A percentile compares a stretch with the other conserved stretches of the same genome.
These are phyloP conservation scores for Rhinogobio ventralis DNA, from an alignment of 2,797 vertebrate genomes.

Conservation along the genomic window DNA sequence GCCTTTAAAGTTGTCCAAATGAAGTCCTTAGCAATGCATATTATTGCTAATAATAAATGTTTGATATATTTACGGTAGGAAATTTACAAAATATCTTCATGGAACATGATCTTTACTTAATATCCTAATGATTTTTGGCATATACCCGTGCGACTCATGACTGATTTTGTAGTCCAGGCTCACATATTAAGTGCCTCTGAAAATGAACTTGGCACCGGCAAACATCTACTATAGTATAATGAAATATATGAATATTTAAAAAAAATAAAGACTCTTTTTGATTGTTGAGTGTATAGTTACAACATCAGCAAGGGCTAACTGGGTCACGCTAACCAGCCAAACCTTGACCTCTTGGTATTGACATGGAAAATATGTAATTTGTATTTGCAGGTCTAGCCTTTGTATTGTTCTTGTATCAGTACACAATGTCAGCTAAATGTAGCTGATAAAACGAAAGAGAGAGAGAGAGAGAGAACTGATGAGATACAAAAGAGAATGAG, in stretches of 20 bases:
- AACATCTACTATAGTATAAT: not conserved
- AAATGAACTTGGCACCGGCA: not conserved
- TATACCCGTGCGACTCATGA: too few relatives aligned
- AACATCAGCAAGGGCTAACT: not conserved
- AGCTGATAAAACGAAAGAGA: not conserved
- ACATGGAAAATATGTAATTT: not conserved
- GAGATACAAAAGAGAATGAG: conserved; percentile 15
- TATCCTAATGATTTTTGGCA: too few relatives aligned
- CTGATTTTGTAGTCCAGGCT: too few relatives aligned
- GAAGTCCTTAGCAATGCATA: too few relatives aligned
- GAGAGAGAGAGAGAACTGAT: not conserved
- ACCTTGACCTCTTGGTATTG: conserved; percentile 14
- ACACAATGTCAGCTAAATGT: not conserved
- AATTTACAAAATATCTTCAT: too few relatives aligned
- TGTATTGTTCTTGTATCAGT: conserved; percentile 1
- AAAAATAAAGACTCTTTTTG: not conserved
- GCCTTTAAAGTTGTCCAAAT: too few relatives aligned
- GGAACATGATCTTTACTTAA: too few relatives aligned
- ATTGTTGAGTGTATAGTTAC: not conserved
- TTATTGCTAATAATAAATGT: too few relatives aligned
- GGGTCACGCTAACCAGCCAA: conserved; percentile 9
- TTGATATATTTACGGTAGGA: too few relatives aligned
- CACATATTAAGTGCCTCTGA: not conserved
- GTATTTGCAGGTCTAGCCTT: not conserved
- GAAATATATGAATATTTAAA: not conserved